Evolutionary conservation across 2,113 vertebrate species (phyloP).

Genomic region (Anoplopoma fimbria): DNA sequence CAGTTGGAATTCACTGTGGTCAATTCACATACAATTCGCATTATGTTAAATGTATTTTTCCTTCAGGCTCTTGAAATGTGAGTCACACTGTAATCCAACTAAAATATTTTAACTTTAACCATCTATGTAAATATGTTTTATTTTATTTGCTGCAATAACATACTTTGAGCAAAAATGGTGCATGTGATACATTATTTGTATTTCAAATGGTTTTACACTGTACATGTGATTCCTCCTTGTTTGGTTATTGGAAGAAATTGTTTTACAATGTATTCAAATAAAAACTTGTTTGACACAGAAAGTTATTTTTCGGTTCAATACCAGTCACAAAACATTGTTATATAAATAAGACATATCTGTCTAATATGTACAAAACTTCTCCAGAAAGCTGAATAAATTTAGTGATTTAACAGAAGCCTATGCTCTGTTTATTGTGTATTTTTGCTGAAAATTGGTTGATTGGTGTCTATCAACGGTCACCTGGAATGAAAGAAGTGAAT

Average conservation of each 20-base stretch:
- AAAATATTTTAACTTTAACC: constrained; percentile 54
- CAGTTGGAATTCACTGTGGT: constrained; percentile 6
- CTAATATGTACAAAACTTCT: constrained; percentile 7
- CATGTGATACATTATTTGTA: neutral
- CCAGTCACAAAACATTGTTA: neutral
- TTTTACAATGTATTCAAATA: neutral
- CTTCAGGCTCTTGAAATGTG: constrained; percentile 13
- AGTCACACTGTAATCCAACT: constrained; percentile 49
- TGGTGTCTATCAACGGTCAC: neutral
- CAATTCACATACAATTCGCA: constrained; percentile 19
- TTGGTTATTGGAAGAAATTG: neutral
- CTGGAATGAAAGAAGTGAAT: neutral
- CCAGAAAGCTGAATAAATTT: constrained; percentile 60
- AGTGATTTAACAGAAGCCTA: constrained; percentile 34
- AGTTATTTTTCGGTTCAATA: neutral
- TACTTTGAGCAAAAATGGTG: constrained; percentile 4
- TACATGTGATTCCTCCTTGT: neutral
- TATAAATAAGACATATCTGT: neutral
- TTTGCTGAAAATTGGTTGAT: neutral
- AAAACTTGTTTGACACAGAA: neutral
- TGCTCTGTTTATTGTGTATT: constrained; percentile 4
- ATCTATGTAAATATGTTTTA: constrained; percentile 15
- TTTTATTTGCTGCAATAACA: constrained; percentile 29
- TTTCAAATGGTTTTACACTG: constrained; percentile 10
- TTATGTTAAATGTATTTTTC: neutral